These are phyloP conservation scores for Eonycteris spelaea DNA, from an alignment of 2,113 vertebrate species.

Conservation along the genomic window DNA sequence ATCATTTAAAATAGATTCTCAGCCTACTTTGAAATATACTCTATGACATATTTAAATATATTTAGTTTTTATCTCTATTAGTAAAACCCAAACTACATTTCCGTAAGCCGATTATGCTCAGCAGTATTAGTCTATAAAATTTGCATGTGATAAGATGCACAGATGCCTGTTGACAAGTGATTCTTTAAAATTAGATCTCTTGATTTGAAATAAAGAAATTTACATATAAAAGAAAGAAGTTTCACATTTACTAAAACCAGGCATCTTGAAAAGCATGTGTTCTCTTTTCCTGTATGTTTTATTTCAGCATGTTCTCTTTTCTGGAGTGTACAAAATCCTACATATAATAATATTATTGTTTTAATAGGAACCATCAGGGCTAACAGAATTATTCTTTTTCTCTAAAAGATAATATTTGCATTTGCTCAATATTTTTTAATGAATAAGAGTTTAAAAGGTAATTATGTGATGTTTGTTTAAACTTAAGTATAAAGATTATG, in stretches of 20 bases:
- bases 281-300: not conserved
- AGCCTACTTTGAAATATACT: not conserved
- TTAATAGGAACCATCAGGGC: not conserved
- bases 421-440: not conserved
- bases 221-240: not conserved
- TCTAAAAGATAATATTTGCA: not conserved
- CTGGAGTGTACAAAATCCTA: not conserved
- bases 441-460: slow-evolving; percentile 2
- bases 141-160: slow-evolving; percentile 27
- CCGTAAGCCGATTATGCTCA: not conserved
- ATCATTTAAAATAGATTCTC: not conserved
- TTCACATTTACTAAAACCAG: not conserved
- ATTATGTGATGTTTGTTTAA: not conserved
- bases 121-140: not conserved
- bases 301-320: slow-evolving; percentile 14
- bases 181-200: slow-evolving; percentile 41
- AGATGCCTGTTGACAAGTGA: not conserved
- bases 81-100: not conserved
- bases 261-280: not conserved
- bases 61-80: not conserved
- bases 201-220: slow-evolving; percentile 15
- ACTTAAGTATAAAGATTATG: not conserved
- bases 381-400: not conserved
- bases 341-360: not conserved
- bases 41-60: not conserved